phyloP scores from a whole-genome alignment of 2,113 vertebrate species.

The Oceanodroma tethys region DNA sequence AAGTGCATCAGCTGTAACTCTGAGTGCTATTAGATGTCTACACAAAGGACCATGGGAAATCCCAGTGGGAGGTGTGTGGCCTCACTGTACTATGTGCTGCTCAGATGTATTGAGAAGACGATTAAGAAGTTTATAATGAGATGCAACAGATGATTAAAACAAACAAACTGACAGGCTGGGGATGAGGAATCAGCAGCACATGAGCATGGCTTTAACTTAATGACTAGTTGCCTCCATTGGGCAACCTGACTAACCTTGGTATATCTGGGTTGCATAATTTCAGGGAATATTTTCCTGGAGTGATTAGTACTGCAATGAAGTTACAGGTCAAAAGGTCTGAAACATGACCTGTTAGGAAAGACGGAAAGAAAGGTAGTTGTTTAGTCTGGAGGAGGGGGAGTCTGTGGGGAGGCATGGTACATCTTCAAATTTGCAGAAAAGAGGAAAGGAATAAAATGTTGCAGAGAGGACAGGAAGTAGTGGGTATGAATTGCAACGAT shows the following conservation, averaged over 20 bases:
- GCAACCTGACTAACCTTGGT: not conserved
- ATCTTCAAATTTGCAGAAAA: not conserved
- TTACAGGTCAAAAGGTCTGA: constrained; percentile 4
- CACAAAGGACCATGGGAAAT: not conserved
- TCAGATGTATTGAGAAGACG: not conserved
- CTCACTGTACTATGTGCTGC: not conserved
- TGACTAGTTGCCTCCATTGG: not conserved
- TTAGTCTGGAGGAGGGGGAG: not conserved
- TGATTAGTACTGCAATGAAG: not conserved
- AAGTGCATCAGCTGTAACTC: not conserved
- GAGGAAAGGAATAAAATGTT: not conserved
- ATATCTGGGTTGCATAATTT: not conserved
- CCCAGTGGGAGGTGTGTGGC: not conserved
- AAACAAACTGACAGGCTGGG: not conserved
- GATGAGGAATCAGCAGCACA: not conserved
- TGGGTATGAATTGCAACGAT: not conserved
- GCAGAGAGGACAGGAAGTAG: not conserved
- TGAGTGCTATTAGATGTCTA: not conserved
- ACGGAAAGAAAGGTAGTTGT: not conserved
- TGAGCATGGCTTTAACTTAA: not conserved
- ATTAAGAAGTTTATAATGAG: not conserved
- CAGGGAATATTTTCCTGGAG: not conserved
- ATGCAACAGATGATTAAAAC: not conserved
- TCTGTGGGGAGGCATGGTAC: not conserved
- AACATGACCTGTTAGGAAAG: not conserved